Conservation (phyloP, 2,888 invertebrate species). For the Megaustenia siamemsis region DNA sequence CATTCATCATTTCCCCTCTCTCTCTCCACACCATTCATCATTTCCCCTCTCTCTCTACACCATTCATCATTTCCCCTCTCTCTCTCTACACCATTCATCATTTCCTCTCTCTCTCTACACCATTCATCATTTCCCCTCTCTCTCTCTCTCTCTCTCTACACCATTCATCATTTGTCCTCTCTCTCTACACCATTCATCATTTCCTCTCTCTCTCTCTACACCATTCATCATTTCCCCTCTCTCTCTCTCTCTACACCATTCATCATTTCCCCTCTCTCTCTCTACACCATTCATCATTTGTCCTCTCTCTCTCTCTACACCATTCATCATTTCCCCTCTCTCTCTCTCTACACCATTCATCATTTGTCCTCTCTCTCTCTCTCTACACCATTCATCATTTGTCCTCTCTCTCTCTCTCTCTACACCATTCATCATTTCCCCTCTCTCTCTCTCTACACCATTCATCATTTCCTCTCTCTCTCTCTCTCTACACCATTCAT, state of each 20-base stretch:
- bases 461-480: background rate
- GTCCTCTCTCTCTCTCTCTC: background rate
- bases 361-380: background rate
- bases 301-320: background rate
- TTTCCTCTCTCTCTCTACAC: too few species aligned
- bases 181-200: too few species aligned
- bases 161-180: too few species aligned
- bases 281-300: background rate
- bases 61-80: too few species aligned
- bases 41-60: too few species aligned
- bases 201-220: too few species aligned
- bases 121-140: too few species aligned
- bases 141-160: too few species aligned
- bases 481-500: constrained; percentile 20
- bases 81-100: too few species aligned
- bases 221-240: background rate
- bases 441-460: background rate
- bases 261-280: constrained; percentile 6
- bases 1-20: too few species aligned
- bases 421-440: too few species aligned
- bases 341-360: background rate
- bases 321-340: background rate
- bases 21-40: too few species aligned
- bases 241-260: constrained; percentile 29
- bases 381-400: background rate